These are phyloP conservation scores for Etheostoma spectabile DNA, from an alignment of 2,113 vertebrate genomes.

Conservation along the genomic window DNA sequence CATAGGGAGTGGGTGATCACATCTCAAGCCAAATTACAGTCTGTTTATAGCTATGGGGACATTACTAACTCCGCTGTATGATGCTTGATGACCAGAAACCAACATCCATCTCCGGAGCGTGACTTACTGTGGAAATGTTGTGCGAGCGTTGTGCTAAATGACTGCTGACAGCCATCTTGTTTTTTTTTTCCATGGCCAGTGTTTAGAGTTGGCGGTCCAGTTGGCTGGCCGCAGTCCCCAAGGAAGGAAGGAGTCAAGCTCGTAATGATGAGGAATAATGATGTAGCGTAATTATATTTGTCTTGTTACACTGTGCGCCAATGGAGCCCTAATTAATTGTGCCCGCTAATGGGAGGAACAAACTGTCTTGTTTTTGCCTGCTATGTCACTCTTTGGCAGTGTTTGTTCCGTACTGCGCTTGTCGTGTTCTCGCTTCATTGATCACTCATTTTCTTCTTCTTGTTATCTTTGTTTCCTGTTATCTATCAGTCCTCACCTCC, in stretches of 20 bases:
- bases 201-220: constrained; percentile 49
- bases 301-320: constrained; percentile 57
- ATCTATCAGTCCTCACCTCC: constrained; percentile 11
- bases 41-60: constrained; percentile 71
- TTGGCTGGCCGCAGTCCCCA: constrained; percentile 23
- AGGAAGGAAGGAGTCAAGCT: constrained; percentile 43
- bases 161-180: constrained; percentile 55
- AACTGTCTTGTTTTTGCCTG: constrained; percentile 48
- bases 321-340: constrained; percentile 66
- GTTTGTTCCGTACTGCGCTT: constrained; percentile 14
- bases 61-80: constrained; percentile 37
- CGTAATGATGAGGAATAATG: constrained; percentile 60
- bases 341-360: constrained; percentile 52
- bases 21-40: constrained; percentile 53
- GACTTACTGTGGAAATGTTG: constrained; percentile 35
- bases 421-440: constrained; percentile 13
- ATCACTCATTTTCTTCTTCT: constrained; percentile 13
- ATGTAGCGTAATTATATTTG: constrained; percentile 72
- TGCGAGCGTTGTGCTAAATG: constrained; percentile 39
- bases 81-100: constrained; percentile 58
- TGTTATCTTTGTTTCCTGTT: constrained; percentile 24
- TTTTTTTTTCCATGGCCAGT: constrained; percentile 8
- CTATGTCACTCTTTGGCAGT: constrained; percentile 40
- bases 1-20: constrained; percentile 63
- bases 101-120: constrained; percentile 46